phyloP scores from a whole-genome alignment of 2,888 invertebrate genomes.

The Drosophila cognata region DNA sequence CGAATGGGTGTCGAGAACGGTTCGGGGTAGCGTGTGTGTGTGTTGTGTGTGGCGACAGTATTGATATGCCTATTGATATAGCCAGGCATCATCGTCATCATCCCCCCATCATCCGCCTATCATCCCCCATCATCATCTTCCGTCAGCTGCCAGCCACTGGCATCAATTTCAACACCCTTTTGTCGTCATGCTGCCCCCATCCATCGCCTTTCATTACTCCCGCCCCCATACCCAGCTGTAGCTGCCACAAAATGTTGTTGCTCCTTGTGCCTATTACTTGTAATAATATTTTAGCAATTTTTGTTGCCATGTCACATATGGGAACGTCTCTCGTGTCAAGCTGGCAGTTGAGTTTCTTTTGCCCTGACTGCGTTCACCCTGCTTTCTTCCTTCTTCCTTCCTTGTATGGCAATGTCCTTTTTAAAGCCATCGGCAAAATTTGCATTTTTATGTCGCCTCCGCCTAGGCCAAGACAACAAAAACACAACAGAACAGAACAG shows the following conservation, averaged over 20 bases:
- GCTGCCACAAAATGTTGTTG: slow-evolving; percentile 44
- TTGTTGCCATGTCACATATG: slow-evolving; percentile 76
- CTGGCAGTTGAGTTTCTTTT: slow-evolving; percentile 24
- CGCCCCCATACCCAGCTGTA: background rate
- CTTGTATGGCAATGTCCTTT: slow-evolving; percentile 16
- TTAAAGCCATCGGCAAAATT: slow-evolving; percentile 64
- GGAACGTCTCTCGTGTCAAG: slow-evolving; percentile 52
- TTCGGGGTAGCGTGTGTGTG: slow-evolving; percentile 17
- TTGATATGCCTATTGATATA: slow-evolving; percentile 78
- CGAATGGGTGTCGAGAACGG: slow-evolving; percentile 12
- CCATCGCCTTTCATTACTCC: background rate
- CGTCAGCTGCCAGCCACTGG: slow-evolving; percentile 23
- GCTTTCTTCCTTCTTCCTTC: background rate
- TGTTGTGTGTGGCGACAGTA: slow-evolving; percentile 40
- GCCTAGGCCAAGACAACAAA: slow-evolving; percentile 22
- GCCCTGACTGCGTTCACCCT: background rate
- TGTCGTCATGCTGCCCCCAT: slow-evolving; percentile 1
- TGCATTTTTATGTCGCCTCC: slow-evolving; percentile 73
- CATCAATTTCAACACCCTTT: slow-evolving; percentile 76
- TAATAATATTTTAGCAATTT: slow-evolving; percentile 78
- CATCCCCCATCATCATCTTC: slow-evolving; percentile 9
- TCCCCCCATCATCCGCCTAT: slow-evolving; percentile 43
- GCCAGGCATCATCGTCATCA: slow-evolving; percentile 44
- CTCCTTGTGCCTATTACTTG: slow-evolving; percentile 72
- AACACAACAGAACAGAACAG: slow-evolving; percentile 10